Evolutionary conservation across 1,140 invertebrate genomes (phyloP), one percentile per base, ranked within the genome.

Genomic region (Ceratoteleas bidentatus): DNA sequence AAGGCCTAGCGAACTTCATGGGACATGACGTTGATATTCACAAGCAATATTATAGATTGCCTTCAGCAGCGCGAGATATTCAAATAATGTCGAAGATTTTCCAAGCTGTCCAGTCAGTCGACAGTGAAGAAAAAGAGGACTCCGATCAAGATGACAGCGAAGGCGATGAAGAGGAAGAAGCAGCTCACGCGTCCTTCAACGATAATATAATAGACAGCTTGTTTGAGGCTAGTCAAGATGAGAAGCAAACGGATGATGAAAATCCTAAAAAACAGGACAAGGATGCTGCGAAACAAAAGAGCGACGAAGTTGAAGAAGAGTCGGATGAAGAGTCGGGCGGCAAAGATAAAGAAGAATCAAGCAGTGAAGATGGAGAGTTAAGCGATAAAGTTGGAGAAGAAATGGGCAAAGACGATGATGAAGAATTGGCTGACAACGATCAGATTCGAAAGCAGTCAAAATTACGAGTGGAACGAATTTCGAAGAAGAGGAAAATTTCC

Each of bases 1-100:
- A 72, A 50, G 38, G 32, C 0, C 1, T 78, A 6, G 66, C 61
- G 0, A 75, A 79, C n/a, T 69, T 79, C n/a, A 54, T 83, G 45
- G 62, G 69, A 10, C 54, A 66, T 11, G 13, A 36, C 4, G 3
- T 60, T 2, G 32, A 73, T 38, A 73, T 72, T 11, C 66, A 78
- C 9, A 78, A 78, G 24, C 13, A 78, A 8, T 69, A 69, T 40
- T 78, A 78, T 43, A 7, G 49, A 8, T 33, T 38, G 0, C 43
- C 57, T 11, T 69, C 50, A 7, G 57, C 52, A 9, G 24, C 43
- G 5, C 45, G 53, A 40, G 61, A 75, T 1, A 65, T 58, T 7
- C 14, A 15, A 32, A 4, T 40, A 9, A 75, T 65, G 52, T 32
- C 53, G 5, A 58, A 57, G 77, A 54, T 74, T 34, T 57, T 68